Base-by-base conservation (phyloP, 2,113 vertebrate species). In the Narcine bancroftii region DNA sequence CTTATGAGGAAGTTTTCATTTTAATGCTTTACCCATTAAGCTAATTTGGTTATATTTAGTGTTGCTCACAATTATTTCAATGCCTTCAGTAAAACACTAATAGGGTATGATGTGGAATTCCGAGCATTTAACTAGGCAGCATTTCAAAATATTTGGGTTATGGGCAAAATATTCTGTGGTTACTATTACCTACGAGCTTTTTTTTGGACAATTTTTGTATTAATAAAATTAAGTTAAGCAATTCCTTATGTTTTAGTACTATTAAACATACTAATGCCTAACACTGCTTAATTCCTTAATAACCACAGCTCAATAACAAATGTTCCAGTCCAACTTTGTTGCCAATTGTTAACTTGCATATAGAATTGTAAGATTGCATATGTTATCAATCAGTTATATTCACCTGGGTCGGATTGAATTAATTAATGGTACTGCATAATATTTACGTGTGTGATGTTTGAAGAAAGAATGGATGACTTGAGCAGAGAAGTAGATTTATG, bases 141-240 rank as follows among this genome's bases (percentile, higher is more conserved):
- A 39, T 89, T 89, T 65, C 9, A 39, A 65, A 63, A 89, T 39
- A 63, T 63, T 89, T 56, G n/a, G 29, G 56, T 39, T 36, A 63
- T 39, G n/a, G 56, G 56, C n/a, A 65, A 89, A 89, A 39, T 89
- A 21, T 89, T 63, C 36, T 56, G 50, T 85, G 56, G n/a, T 65
- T 63, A 39, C 17, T 50, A 89, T 60, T 63, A n/a, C n/a, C n/a
- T n/a, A n/a, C n/a, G n/a, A n/a, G n/a, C n/a, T n/a, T n/a, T n/a
- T n/a, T n/a, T n/a, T n/a, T n/a, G n/a, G n/a, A n/a, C n/a, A n/a
- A n/a, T n/a, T n/a, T n/a, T n/a, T n/a, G n/a, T 60, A 21, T 65
- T 89, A 63, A 89, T 3, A 63, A 87, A 33, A 89, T 89, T 89
- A 65, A 89, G 17, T 89, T 89, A 89, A 89, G 33, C n/a, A 65